These are phyloP conservation scores for Cirrhinus mrigala DNA, from an alignment of 2,797 vertebrate species.

Conservation along the genomic window DNA sequence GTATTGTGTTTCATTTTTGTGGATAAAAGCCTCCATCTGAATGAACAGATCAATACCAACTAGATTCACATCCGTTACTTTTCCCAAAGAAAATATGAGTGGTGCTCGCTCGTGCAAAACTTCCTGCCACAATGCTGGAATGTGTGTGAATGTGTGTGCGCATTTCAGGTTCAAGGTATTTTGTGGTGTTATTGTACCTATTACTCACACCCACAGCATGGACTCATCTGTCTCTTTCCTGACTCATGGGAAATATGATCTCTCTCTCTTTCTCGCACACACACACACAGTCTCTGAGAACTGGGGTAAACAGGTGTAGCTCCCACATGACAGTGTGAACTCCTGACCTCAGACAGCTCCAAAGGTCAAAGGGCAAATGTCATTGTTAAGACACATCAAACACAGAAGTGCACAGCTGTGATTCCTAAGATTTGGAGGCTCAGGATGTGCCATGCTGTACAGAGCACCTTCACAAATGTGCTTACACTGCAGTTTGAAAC, in stretches of 20 bases:
- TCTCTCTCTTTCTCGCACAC: constrained; percentile 13
- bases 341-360: constrained; percentile 22
- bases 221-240: constrained; percentile 54
- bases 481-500: not conserved
- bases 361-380: constrained; percentile 38
- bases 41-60: constrained; percentile 51
- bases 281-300: constrained; percentile 15
- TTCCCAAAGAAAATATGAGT: not conserved
- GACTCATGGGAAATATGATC: constrained; percentile 59
- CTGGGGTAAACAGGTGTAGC: constrained; percentile 44
- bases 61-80: constrained; percentile 29
- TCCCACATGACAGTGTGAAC: constrained; percentile 36
- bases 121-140: constrained; percentile 17
- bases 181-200: constrained; percentile 56
- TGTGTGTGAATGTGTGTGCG: constrained; percentile 23
- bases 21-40: constrained; percentile 40
- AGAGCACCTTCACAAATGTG: constrained; percentile 29
- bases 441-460: constrained; percentile 36
- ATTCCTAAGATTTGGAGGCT: constrained; percentile 57
- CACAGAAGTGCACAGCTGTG: constrained; percentile 47
- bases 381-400: constrained; percentile 33
- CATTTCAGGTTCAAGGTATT: constrained; percentile 50
- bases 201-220: constrained; percentile 58
- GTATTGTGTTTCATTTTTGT: constrained; percentile 51
- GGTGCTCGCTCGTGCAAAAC: not conserved